Conservation (phyloP, 2,888 invertebrate genomes). For the Mesorhabditis belari region DNA sequence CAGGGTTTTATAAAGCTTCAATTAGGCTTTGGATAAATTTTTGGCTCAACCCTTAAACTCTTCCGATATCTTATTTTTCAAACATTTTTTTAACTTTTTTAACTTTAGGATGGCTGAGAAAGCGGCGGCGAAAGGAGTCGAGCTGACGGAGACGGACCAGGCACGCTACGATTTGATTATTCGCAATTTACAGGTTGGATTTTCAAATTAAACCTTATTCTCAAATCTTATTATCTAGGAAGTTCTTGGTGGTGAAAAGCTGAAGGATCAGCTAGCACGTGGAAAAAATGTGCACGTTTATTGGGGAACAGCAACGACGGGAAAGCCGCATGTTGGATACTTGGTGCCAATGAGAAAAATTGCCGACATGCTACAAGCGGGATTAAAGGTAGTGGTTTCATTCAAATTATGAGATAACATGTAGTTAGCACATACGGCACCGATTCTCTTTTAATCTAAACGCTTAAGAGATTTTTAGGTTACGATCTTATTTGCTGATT, state of each 20-base stretch:
- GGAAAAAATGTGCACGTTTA: conserved; percentile 48
- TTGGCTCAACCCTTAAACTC: no score
- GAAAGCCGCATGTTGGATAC: conserved; percentile 95
- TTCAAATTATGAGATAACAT: neutral
- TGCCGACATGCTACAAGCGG: conserved; percentile 89
- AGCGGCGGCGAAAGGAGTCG: conserved; percentile 9
- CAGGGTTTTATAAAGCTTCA: no score
- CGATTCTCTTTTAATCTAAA: neutral
- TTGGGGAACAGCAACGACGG: conserved; percentile 78
- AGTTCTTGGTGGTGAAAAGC: conserved; percentile 43
- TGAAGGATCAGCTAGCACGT: conserved; percentile 39
- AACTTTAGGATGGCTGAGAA: neutral
- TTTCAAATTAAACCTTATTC: neutral
- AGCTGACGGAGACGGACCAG: conserved; percentile 26
- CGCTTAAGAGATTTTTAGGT: conserved; percentile 59
- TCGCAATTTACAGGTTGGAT: conserved; percentile 44
- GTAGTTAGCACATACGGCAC: neutral
- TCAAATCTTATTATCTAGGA: conserved; percentile 26
- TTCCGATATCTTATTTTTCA: no score
- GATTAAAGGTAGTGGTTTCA: conserved; percentile 69
- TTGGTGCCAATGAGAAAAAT: conserved; percentile 98
- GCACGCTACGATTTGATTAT: conserved; percentile 33
- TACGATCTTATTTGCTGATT: conserved; percentile 91
- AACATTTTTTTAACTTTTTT: no score
- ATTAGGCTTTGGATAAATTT: no score